These are phyloP conservation scores for Hermetia illucens DNA, from an alignment of 1,140 invertebrate genomes.

Conservation along the genomic window DNA sequence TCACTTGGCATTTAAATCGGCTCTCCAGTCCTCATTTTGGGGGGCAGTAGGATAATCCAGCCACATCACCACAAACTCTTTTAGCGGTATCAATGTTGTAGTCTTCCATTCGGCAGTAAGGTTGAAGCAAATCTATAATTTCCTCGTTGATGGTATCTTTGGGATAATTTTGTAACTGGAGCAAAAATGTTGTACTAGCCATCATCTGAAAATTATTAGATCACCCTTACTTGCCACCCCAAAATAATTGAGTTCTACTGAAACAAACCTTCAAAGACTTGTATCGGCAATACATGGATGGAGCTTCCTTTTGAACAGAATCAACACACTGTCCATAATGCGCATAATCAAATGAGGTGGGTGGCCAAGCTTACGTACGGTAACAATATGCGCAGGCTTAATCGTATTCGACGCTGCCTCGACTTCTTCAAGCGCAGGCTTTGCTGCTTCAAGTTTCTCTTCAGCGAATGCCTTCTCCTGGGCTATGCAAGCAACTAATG, in stretches of 20 bases:
- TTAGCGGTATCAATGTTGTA: slow-evolving; percentile 89
- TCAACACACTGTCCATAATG: slow-evolving; percentile 70
- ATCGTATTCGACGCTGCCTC: slow-evolving; percentile 68
- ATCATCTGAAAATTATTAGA: slow-evolving; percentile 30
- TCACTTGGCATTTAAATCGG: no score
- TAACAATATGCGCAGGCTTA: slow-evolving; percentile 66
- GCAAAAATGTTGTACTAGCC: slow-evolving; percentile 59
- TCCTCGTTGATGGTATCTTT: slow-evolving; percentile 76
- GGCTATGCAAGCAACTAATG: slow-evolving; percentile 44
- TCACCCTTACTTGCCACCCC: no score
- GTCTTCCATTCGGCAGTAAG: slow-evolving; percentile 75
- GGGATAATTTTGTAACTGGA: slow-evolving; percentile 57
- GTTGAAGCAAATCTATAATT: slow-evolving; percentile 59
- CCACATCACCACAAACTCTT: slow-evolving; percentile 85
- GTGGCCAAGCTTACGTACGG: slow-evolving; percentile 66
- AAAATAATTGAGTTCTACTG: slow-evolving; percentile 72
- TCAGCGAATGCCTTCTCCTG: slow-evolving; percentile 65
- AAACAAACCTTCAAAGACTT: slow-evolving; percentile 48
- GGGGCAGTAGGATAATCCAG: slow-evolving; percentile 72
- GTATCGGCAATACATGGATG: slow-evolving; percentile 49
- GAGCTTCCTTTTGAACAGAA: slow-evolving; percentile 57
- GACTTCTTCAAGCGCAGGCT: slow-evolving; percentile 55
- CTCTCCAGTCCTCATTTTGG: no score
- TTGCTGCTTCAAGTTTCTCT: slow-evolving; percentile 63
- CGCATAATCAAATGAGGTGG: slow-evolving; percentile 72